Evolutionary conservation across 2,113 vertebrate genomes (phyloP), one percentile per base, ranked within the genome.

Genomic region (Acrocephalus kingi): DNA sequence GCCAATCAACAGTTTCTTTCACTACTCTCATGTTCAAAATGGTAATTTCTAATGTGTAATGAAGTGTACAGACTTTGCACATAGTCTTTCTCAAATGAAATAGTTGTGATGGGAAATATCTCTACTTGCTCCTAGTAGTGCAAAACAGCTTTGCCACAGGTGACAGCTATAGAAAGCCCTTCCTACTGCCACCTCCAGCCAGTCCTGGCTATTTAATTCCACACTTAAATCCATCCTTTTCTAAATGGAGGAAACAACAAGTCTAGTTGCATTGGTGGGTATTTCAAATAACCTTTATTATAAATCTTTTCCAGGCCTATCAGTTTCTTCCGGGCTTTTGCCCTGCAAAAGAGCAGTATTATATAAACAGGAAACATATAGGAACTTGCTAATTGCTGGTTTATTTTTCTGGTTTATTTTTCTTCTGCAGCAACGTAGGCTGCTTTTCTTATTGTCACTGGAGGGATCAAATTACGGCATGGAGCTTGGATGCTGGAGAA

Each of bases 361-460:
- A 88, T 88, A 68, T 90, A 96, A 96, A 94, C 94, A 96, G 96
- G 95, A 96, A 97, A 91, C 84, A 83, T 91, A 91, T 45, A 94
- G 94, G 81, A 94, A 96, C 95, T 95, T 96, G 91, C 90, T 95
- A 97, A 96, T 93, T 93, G 84, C 71, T 66, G 77, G 89, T 95
- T 91, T 94, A 93, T 97, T 95, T 95, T 94, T 82, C 84, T 95
- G 81, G 89, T 96, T 95, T 95, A 94, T 97, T 96, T 96, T 96
- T 87, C 91, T 96, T 94, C n/a, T 66, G 78, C 74, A 85, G 93
- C 74, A 94, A 66, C 3, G 5, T 69, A 94, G 76, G 35, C 76
- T 81, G 75, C 61, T 92, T 95, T 96, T 84, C 92, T 94, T 95
- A 90, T 72, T 96, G 93, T 94, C 91, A 66, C 63, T 39, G 27